phyloP scores from a whole-genome alignment of 2,113 vertebrate species.

The Vulpes ferrilata region DNA sequence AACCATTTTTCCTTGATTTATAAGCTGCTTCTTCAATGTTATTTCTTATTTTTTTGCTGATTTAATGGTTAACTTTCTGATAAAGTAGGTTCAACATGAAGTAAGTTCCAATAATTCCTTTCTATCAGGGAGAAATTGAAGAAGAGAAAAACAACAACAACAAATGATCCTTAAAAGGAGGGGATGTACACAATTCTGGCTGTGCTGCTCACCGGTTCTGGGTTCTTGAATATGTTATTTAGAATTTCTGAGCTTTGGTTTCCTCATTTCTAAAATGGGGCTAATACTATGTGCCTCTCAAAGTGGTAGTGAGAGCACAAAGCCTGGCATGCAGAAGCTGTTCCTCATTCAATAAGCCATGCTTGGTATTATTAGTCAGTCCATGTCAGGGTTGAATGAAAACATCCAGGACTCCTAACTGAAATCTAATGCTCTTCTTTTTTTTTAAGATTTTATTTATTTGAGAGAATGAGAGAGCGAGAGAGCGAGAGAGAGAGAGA shows the following conservation, averaged over 20 bases:
- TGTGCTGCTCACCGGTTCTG: background rate
- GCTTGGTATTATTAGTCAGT: background rate
- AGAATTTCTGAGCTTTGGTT: background rate
- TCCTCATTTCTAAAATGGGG: background rate
- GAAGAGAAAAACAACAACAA: background rate
- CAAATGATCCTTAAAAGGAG: background rate
- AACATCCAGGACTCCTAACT: background rate
- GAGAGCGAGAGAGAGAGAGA: background rate
- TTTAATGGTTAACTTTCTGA: background rate
- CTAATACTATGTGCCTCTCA: background rate
- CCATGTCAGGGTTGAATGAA: background rate
- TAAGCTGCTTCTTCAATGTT: background rate
- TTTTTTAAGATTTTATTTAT: background rate
- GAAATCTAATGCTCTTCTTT: background rate
- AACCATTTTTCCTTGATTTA: background rate
- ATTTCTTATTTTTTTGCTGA: background rate
- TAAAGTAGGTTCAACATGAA: background rate
- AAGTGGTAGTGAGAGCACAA: background rate
- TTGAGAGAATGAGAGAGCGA: background rate
- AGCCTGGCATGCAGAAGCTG: accelerated
- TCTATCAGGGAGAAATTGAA: background rate
- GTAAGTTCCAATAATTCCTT: background rate
- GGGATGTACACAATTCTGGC: accelerated
- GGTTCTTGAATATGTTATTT: background rate
- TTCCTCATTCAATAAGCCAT: accelerated